phyloP scores from a whole-genome alignment of 2,113 vertebrate genomes.

The Coturnix japonica region DNA sequence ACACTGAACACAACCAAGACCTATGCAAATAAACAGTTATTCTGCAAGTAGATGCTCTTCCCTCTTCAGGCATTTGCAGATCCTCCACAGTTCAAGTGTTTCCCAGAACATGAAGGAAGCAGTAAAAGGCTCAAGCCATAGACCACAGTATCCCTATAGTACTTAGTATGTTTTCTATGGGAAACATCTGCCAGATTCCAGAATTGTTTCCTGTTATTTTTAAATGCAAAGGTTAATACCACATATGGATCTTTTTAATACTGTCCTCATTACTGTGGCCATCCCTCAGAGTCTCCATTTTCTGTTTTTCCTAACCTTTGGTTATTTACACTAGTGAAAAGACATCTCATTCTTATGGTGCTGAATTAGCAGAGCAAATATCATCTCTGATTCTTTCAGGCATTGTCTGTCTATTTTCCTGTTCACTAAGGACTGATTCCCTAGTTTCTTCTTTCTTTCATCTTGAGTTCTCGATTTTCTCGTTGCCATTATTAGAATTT shows the following conservation, averaged over 20 bases:
- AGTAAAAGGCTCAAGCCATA: not conserved
- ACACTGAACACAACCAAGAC: not conserved
- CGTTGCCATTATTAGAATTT: not conserved
- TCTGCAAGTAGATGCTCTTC: not conserved
- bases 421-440: conserved; percentile 8
- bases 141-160: not conserved
- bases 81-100: not conserved
- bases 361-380: conserved; percentile 54
- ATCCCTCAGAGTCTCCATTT: not conserved
- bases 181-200: conserved; percentile 3
- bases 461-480: conserved; percentile 16
- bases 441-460: not conserved
- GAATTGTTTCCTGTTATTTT: conserved; percentile 6
- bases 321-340: conserved; percentile 33
- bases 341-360: conserved; percentile 26
- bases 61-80: not conserved
- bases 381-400: conserved; percentile 19
- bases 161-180: not conserved
- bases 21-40: not conserved
- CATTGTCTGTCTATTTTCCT: conserved; percentile 40
- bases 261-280: conserved; percentile 5
- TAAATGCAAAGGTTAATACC: conserved; percentile 25
- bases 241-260: not conserved
- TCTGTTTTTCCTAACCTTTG: conserved; percentile 11
- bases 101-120: not conserved